A percentile compares a stretch with the other conserved stretches of the same genome.
Conservation (phyloP, 2,113 vertebrate genomes). For the Oceanodroma tethys region DNA sequence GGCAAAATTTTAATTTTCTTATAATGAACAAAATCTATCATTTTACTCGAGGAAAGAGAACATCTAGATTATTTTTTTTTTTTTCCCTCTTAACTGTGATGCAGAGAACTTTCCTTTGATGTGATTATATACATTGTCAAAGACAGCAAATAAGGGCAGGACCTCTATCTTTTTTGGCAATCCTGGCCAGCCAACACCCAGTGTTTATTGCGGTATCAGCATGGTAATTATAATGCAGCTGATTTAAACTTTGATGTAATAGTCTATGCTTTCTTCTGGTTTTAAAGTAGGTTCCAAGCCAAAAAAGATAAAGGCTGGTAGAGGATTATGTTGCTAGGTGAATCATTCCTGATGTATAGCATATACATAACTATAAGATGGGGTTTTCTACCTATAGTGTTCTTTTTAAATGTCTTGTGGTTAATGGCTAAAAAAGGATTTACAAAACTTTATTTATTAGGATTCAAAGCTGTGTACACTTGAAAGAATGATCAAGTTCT, state of each 20-base stretch:
- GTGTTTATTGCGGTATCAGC: conserved; percentile 55
- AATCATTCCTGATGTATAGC: conserved; percentile 9
- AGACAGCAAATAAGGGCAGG: conserved; percentile 31
- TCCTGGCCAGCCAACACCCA: conserved; percentile 47
- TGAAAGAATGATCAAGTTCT: not conserved
- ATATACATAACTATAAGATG: not conserved
- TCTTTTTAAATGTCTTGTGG: not conserved
- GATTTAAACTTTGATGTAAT: conserved; percentile 63
- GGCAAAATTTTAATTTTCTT: not conserved
- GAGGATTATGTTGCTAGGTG: conserved; percentile 43
- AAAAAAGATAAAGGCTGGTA: conserved; percentile 30
- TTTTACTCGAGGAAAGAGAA: not conserved
- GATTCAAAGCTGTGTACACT: not conserved
- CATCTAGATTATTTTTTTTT: not conserved
- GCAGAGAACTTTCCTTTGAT: conserved; percentile 12
- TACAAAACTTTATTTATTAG: not conserved
- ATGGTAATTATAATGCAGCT: conserved; percentile 57
- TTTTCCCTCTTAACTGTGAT: not conserved
- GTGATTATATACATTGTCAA: conserved; percentile 22
- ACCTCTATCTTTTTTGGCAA: conserved; percentile 60
- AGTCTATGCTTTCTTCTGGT: conserved; percentile 29
- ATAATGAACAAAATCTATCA: not conserved
- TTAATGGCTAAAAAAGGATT: not conserved
- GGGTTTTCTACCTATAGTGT: not conserved
- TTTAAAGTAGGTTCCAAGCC: not conserved